Evolutionary conservation across 1,140 invertebrate species (phyloP).

Genomic region (Microplitis mediator): DNA sequence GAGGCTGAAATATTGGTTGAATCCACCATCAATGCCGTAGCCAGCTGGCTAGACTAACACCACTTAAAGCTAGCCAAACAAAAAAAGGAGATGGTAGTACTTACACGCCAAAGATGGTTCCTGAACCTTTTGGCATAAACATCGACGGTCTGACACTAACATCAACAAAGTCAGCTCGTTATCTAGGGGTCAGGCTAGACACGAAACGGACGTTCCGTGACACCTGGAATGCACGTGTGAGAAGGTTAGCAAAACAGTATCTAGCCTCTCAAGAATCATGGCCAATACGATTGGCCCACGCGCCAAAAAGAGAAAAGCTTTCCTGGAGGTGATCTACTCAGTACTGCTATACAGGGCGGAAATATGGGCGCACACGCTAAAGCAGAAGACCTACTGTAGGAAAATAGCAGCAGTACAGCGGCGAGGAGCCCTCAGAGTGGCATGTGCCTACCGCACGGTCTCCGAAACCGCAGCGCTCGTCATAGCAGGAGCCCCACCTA

Average conservation of each 20-base stretch:
- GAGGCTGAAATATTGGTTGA: too few species aligned
- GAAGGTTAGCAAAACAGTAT: conserved; percentile 1
- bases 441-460: conserved; percentile 29
- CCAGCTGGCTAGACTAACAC: too few species aligned
- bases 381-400: conserved; percentile 16
- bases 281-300: conserved; percentile 14
- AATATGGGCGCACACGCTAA: conserved; percentile 8
- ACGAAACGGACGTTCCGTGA: neutral
- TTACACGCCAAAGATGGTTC: too few species aligned
- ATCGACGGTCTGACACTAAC: too few species aligned
- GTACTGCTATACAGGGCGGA: conserved; percentile 24
- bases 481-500: conserved; percentile 29
- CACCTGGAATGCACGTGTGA: conserved; percentile 7
- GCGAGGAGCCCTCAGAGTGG: conserved; percentile 7
- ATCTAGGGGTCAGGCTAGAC: conserved; percentile 12
- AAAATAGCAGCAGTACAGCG: conserved; percentile 28
- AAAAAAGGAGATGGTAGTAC: too few species aligned
- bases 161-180: neutral
- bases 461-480: conserved; percentile 31
- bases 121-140: too few species aligned
- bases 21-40: too few species aligned
- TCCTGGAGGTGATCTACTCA: conserved; percentile 27
- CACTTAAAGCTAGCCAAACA: too few species aligned
- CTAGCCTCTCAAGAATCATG: conserved; percentile 8
- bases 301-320: conserved; percentile 17